Conservation (phyloP, 30 jellyfish, hydroid and myxozoan species). For the Chrysaora quinquecirrha region DNA sequence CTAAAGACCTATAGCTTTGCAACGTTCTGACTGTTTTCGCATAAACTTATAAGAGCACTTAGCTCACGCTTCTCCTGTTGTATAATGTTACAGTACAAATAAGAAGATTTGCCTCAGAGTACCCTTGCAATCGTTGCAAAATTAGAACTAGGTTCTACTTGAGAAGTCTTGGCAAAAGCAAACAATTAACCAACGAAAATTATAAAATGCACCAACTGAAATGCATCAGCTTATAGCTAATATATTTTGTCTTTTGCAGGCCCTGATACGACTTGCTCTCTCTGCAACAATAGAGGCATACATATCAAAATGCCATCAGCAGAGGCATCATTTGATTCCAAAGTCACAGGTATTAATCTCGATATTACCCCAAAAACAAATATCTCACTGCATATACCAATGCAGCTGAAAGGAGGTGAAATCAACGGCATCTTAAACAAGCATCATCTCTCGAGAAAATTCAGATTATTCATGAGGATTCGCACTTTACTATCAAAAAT, state of each 20-base stretch:
- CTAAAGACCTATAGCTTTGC: too few species aligned
- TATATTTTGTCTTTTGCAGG: background rate
- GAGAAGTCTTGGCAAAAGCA: too few species aligned
- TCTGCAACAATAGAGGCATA: background rate
- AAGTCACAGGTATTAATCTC: background rate
- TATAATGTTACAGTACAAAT: too few species aligned
- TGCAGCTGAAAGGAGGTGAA: background rate
- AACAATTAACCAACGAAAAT: too few species aligned
- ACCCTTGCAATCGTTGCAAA: too few species aligned
- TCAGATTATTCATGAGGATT: background rate
- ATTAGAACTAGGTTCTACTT: too few species aligned
- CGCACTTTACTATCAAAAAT: background rate
- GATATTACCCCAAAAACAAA: background rate
- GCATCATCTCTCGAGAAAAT: background rate
- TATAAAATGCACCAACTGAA: background rate
- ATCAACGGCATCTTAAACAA: background rate
- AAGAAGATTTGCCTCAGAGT: too few species aligned
- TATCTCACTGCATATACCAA: background rate
- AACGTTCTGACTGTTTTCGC: too few species aligned
- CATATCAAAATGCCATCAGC: background rate
- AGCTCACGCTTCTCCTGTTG: too few species aligned
- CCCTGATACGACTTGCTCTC: background rate
- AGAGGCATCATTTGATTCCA: background rate
- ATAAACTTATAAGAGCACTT: too few species aligned
- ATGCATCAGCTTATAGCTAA: background rate